phyloP scores from a whole-genome alignment of 2,888 invertebrate genomes.

The Acleris cristana region DNA sequence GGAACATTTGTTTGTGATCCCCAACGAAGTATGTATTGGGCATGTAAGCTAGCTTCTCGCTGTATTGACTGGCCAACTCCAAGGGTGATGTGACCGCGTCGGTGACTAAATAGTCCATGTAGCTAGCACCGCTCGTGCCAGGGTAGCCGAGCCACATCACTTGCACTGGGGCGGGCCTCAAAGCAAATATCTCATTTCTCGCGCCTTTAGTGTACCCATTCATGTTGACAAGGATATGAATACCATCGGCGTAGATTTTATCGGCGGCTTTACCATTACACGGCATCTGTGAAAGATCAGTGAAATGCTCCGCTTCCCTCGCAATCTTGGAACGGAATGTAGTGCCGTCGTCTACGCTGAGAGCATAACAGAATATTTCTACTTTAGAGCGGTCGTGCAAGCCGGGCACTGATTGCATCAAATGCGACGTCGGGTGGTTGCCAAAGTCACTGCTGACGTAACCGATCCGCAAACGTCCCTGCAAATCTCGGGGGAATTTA shows the following conservation, averaged over 20 bases:
- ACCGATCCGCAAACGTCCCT: constrained; percentile 93
- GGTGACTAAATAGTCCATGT: constrained; percentile 99
- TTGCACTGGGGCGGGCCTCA: constrained; percentile 98
- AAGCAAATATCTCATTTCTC: constrained; percentile 98
- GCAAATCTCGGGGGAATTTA: constrained; percentile 89
- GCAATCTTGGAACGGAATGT: constrained; percentile 98
- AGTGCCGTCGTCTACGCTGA: constrained; percentile 98
- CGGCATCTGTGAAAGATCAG: constrained; percentile 95
- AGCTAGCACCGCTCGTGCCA: constrained; percentile 98
- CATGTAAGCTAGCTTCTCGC: constrained; percentile 99
- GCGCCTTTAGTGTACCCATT: constrained; percentile 99
- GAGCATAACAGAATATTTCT: constrained; percentile 96
- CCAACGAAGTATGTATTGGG: constrained; percentile 99
- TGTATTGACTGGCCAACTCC: constrained; percentile 95
- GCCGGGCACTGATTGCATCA: constrained; percentile 99
- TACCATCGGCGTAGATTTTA: constrained; percentile 96
- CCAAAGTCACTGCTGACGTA: constrained; percentile 99
- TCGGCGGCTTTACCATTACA: constrained; percentile 99
- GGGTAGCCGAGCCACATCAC: constrained; percentile 99
- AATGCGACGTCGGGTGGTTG: constrained; percentile 99
- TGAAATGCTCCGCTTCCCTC: constrained; percentile 97
- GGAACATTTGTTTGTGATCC: constrained; percentile 99
- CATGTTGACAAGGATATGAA: constrained; percentile 99
- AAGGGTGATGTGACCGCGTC: constrained; percentile 97
- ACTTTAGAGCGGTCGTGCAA: constrained; percentile 93